Conservation (phyloP, 2,888 invertebrate genomes). For the Hylaea fasciaria region DNA sequence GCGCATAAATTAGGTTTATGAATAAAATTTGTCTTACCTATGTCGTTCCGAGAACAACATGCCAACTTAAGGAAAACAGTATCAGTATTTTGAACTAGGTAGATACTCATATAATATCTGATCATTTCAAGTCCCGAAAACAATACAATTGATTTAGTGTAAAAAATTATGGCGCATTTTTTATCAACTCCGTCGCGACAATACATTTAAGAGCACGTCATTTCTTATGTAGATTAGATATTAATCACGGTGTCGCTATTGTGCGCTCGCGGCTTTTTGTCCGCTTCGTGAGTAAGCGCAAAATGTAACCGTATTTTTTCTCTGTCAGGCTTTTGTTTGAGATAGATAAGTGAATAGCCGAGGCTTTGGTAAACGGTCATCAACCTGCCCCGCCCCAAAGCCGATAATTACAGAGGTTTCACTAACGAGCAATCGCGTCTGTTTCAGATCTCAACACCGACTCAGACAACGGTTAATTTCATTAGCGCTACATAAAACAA, state of each 20-base stretch:
- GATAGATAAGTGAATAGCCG: slow-evolving; percentile 78
- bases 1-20: too few relatives aligned
- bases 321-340: slow-evolving; percentile 71
- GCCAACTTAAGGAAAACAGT: slow-evolving; percentile 4
- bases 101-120: background rate
- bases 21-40: too few relatives aligned
- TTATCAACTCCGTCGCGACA: slow-evolving; percentile 37
- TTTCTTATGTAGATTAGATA: slow-evolving; percentile 62
- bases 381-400: slow-evolving; percentile 59
- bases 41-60: background rate
- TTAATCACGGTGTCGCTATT: slow-evolving; percentile 76
- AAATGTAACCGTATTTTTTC: slow-evolving; percentile 65
- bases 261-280: slow-evolving; percentile 66
- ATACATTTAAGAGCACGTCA: slow-evolving; percentile 42
- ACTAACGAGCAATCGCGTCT: slow-evolving; percentile 66
- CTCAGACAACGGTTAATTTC: slow-evolving; percentile 50
- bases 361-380: slow-evolving; percentile 69
- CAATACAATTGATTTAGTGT: slow-evolving; percentile 34
- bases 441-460: slow-evolving; percentile 39
- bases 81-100: background rate
- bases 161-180: slow-evolving; percentile 41
- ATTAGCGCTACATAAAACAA: slow-evolving; percentile 42
- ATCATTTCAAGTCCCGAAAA: slow-evolving; percentile 29
- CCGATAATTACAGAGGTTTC: slow-evolving; percentile 71
- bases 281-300: slow-evolving; percentile 72